These are phyloP conservation scores for Spondyliosoma cantharus DNA, from an alignment of 2,797 vertebrate genomes.

Conservation along the genomic window DNA sequence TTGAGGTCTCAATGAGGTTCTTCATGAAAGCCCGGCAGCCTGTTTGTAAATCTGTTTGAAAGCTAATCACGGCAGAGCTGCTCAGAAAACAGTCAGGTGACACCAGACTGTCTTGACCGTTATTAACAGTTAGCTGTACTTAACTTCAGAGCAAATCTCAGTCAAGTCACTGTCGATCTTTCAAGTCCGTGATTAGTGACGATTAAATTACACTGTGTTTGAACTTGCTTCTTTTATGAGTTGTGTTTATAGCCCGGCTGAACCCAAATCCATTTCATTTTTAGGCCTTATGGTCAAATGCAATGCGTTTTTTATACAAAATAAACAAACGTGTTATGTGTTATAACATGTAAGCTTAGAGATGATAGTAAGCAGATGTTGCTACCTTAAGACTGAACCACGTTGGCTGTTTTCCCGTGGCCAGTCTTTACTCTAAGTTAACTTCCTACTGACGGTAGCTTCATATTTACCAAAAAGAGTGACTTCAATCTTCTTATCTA, in stretches of 20 bases:
- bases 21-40: slow-evolving; percentile 36
- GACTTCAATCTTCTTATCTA: background rate
- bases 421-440: background rate
- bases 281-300: too few species aligned
- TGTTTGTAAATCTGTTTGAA: slow-evolving; percentile 21
- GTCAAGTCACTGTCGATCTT: background rate
- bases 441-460: background rate
- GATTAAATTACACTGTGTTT: background rate
- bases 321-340: too few species aligned
- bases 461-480: background rate
- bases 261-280: too few species aligned
- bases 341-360: too few species aligned
- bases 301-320: too few species aligned
- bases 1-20: slow-evolving; percentile 15
- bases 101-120: background rate
- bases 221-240: background rate
- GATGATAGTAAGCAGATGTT: too few species aligned
- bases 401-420: too few species aligned
- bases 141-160: background rate
- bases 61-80: slow-evolving; percentile 5
- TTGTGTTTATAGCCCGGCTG: background rate
- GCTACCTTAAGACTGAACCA: too few species aligned
- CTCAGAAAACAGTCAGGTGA: slow-evolving; percentile 23
- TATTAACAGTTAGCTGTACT: background rate
- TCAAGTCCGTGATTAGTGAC: background rate